phyloP scores from a whole-genome alignment of 2,888 invertebrate species.

The Lepeophtheirus nordmannii region DNA sequence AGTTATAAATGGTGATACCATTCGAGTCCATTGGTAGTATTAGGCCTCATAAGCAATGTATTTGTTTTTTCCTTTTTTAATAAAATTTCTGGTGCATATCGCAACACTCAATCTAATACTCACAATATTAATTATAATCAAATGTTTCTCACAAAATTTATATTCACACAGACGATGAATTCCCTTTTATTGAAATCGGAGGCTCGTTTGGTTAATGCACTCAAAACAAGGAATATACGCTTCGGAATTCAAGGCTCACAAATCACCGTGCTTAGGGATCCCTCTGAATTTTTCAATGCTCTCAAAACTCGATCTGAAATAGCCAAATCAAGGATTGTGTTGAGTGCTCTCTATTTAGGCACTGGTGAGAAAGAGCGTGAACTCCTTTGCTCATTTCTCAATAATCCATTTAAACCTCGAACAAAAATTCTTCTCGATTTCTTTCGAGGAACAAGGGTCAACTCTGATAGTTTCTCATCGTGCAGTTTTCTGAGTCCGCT shows the following conservation, averaged over 20 bases:
- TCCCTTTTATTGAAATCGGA: background rate
- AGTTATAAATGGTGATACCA: conserved; percentile 62
- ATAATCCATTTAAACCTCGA: conserved; percentile 32
- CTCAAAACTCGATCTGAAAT: conserved; percentile 49
- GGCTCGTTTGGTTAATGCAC: background rate
- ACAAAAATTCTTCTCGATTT: conserved; percentile 71
- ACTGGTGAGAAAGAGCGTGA: conserved; percentile 64
- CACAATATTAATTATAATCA: background rate
- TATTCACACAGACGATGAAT: background rate
- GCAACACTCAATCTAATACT: background rate
- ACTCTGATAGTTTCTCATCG: conserved; percentile 46
- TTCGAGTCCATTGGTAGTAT: conserved; percentile 41
- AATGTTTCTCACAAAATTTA: conserved; percentile 1
- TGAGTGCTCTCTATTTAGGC: conserved; percentile 85
- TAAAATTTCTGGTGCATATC: background rate
- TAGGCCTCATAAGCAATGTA: background rate
- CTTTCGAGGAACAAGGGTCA: conserved; percentile 60
- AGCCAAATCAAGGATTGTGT: conserved; percentile 53
- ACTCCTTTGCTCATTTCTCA: conserved; percentile 40
- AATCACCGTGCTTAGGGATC: conserved; percentile 58
- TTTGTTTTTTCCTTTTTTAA: background rate
- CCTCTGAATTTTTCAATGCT: conserved; percentile 57
- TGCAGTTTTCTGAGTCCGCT: conserved; percentile 61
- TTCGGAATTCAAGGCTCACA: conserved; percentile 31
- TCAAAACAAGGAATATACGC: background rate